Evolutionary conservation across 2,888 invertebrate genomes (phyloP), one percentile per base, ranked within the genome.

Genomic region (Drosophila pseudotakahashii): DNA sequence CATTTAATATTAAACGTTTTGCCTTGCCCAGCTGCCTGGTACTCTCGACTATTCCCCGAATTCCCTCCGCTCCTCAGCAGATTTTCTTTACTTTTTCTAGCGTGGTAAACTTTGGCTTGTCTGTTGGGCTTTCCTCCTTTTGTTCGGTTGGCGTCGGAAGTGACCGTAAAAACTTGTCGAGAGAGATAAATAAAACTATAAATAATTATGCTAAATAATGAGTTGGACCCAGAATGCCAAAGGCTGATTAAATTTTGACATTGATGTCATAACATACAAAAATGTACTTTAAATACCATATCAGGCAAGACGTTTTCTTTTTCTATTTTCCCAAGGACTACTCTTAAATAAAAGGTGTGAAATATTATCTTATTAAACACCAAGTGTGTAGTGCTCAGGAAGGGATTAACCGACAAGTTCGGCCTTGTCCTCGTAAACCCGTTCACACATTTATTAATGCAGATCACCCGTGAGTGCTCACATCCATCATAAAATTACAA

Each of bases 401-500:
- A 7, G 7, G 30, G 7, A 30, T 30, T 30, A 30, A 30, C 30
- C 7, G 7, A 30, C 30, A 30, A 30, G 30, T 7, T 52, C 34
- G 26, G 26, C 42, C 16, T 16, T 6, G 19, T 52, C 7, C 30
- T 30, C 30, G 7, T 30, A 30, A 81, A 81, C 64, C 70, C 60
- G 42, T 62, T 77, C 34, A 57, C 77, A 76, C 73, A 26, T 76
- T 58, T 50, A 45, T 62, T 37, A 30, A 14, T 19, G 14, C 13
- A 16, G 53, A 30, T 30, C 30, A 30, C 7, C 11, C 37, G 45
- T 37, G 36, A 44, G 60, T 53, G 41, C 30, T 55, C 42, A 47
- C 45, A 72, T 63, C 67, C 64, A 71, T 79, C 86, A 85, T 85
- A 81, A 80, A 80, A 85, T 81, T 76, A 79, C 69, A 85, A 62